phyloP scores from a whole-genome alignment of 2,113 vertebrate genomes.

The Setophaga kirtlandii region DNA sequence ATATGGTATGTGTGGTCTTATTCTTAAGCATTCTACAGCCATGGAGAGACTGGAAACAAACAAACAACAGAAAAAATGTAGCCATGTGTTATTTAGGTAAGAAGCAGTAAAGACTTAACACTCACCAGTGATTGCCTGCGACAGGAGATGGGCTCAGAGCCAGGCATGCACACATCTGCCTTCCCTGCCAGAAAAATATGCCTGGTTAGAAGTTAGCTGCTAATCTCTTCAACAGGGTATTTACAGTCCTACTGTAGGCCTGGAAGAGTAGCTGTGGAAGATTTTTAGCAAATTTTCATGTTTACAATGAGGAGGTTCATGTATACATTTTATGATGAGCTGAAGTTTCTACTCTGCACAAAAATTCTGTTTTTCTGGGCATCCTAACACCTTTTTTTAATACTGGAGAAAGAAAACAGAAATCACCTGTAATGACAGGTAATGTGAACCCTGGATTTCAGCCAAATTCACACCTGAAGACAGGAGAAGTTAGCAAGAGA shows the following conservation, averaged over 20 bases:
- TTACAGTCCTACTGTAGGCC: background rate
- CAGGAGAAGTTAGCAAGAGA: background rate
- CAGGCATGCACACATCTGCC: background rate
- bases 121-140: background rate
- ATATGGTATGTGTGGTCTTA: background rate
- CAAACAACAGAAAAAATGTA: background rate
- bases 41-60: background rate
- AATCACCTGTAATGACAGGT: background rate
- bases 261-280: background rate
- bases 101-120: background rate
- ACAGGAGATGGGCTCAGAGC: background rate
- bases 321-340: background rate
- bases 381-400: background rate
- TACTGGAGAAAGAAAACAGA: background rate
- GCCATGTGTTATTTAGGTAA: background rate
- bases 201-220: background rate
- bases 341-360: background rate
- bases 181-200: background rate
- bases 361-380: background rate
- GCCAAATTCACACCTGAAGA: background rate
- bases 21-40: background rate
- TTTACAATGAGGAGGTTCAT: background rate
- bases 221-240: background rate
- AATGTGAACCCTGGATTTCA: background rate
- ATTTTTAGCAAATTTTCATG: background rate